Evolutionary conservation across 2,113 vertebrate species (phyloP).

Genomic region (Athene cunicularia): DNA sequence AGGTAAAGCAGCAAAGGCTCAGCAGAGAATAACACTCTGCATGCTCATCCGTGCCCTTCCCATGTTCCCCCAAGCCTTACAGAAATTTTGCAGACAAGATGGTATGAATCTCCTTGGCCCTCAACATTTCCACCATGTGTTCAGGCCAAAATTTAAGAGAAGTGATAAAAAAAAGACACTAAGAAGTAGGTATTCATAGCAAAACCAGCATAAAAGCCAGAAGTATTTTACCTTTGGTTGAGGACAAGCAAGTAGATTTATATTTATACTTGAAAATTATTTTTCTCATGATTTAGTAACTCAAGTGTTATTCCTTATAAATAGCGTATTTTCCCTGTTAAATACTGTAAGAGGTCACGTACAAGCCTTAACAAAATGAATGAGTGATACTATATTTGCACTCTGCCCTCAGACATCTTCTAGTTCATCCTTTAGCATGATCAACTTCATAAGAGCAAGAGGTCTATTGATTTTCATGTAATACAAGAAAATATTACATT

Average conservation of each 20-base stretch:
- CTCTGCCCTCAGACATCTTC: slow-evolving; percentile 58
- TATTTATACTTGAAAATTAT: neutral
- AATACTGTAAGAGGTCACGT: neutral
- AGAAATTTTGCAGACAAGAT: neutral
- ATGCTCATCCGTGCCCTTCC: neutral
- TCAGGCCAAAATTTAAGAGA: neutral
- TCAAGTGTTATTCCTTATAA: neutral
- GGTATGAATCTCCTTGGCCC: neutral
- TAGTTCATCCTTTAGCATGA: slow-evolving; percentile 79
- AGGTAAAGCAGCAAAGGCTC: neutral
- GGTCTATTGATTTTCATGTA: slow-evolving; percentile 98
- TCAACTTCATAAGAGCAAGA: slow-evolving; percentile 81
- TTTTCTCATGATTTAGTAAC: neutral
- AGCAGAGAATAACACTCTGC: no score
- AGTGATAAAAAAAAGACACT: neutral
- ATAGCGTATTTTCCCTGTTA: neutral
- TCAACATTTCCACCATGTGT: neutral
- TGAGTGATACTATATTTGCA: slow-evolving; percentile 63
- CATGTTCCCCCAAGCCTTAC: neutral
- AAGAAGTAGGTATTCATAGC: neutral
- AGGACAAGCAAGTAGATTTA: neutral
- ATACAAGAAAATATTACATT: slow-evolving; percentile 96
- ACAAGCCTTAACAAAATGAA: neutral
- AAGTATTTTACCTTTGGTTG: neutral
- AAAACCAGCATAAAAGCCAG: neutral